These are phyloP conservation scores for Mustelus asterias DNA, from an alignment of 2,113 vertebrate species.

Conservation along the genomic window DNA sequence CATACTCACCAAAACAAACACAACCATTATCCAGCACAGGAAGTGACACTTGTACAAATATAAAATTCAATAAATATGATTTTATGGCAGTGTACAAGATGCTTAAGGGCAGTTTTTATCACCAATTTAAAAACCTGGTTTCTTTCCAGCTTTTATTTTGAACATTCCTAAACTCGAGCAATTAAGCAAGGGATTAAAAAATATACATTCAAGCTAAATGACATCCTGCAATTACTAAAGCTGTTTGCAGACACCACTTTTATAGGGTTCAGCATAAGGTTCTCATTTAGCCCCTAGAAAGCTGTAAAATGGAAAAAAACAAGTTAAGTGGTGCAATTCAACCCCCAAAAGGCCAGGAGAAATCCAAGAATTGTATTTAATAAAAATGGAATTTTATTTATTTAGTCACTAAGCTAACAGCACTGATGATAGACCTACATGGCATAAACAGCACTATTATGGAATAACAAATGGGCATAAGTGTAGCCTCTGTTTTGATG, in stretches of 20 bases:
- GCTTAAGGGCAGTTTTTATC: neutral
- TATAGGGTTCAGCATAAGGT: neutral
- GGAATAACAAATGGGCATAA: neutral
- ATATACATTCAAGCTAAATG: neutral
- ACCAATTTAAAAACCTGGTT: neutral
- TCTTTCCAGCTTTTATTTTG: neutral
- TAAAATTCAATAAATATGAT: conserved; percentile 1
- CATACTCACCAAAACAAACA: neutral
- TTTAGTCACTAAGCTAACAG: neutral
- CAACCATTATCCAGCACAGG: neutral
- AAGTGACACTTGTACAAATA: neutral
- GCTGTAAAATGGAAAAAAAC: neutral
- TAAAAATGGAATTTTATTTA: neutral
- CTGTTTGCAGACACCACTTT: neutral
- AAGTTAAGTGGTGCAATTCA: neutral
- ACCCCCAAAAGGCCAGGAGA: neutral
- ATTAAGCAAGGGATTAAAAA: neutral
- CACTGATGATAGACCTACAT: neutral
- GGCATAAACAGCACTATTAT: neutral
- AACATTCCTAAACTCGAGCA: neutral
- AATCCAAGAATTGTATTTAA: neutral
- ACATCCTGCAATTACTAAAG: neutral
- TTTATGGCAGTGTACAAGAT: neutral
- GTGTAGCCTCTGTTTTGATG: neutral
- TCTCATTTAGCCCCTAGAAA: neutral